A percentile compares a stretch with the other conserved stretches of the same genome.
Conservation (phyloP, 2,113 vertebrate genomes). For the Astur gentilis region DNA sequence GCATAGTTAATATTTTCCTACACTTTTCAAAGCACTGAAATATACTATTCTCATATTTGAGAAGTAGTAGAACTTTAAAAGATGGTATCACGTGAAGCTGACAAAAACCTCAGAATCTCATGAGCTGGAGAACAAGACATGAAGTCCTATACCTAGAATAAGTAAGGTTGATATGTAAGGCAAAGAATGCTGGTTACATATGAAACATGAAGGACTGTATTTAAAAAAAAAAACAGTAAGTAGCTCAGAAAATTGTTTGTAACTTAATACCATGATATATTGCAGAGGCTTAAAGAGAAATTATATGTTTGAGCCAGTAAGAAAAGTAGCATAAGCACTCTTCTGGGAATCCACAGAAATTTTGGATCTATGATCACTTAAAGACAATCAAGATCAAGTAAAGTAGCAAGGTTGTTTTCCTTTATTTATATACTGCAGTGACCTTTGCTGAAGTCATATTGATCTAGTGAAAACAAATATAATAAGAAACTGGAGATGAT, state of each 20-base stretch:
- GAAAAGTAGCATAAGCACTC: neutral
- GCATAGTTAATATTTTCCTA: neutral
- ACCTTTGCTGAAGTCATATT: neutral
- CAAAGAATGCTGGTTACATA: neutral
- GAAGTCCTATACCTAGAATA: neutral
- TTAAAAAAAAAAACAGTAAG: neutral
- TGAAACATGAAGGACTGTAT: neutral
- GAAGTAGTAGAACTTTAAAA: neutral
- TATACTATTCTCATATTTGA: neutral
- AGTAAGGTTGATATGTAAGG: neutral
- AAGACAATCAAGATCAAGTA: neutral
- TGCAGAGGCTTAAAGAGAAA: neutral
- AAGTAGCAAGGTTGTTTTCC: neutral
- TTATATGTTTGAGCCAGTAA: neutral
- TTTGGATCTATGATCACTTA: neutral
- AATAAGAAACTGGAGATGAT: neutral
- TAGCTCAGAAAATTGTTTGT: neutral
- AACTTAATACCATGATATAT: neutral
- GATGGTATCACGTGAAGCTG: neutral
- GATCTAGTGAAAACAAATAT: neutral
- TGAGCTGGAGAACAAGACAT: neutral
- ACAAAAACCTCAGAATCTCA: neutral
- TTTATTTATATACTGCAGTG: neutral
- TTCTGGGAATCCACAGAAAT: neutral
- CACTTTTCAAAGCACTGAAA: neutral